Evolutionary conservation across 1,140 invertebrate species (phyloP).

Genomic region (Diprion similis): DNA sequence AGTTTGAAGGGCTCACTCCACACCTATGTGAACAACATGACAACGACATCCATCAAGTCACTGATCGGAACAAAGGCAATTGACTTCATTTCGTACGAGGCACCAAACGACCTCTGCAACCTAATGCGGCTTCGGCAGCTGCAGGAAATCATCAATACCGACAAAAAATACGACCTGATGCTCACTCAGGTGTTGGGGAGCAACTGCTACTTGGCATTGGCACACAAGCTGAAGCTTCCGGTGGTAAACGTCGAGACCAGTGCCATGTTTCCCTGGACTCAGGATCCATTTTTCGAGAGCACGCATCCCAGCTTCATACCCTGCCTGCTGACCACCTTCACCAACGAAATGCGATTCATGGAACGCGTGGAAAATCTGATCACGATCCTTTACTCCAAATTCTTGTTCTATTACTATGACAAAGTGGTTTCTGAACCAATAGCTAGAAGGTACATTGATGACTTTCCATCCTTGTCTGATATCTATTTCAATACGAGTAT

Average conservation of each 20-base stretch:
- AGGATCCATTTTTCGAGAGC: background rate
- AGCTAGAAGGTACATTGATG: constrained; percentile 59
- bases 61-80: background rate
- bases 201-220: background rate
- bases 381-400: constrained; percentile 12
- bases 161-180: background rate
- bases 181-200: background rate
- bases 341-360: constrained; percentile 36
- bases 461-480: constrained; percentile 66
- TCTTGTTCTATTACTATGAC: background rate
- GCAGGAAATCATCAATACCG: background rate
- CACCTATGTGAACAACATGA: background rate
- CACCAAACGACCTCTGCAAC: background rate
- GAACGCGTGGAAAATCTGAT: constrained; percentile 41
- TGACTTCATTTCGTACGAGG: background rate
- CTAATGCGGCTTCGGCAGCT: background rate
- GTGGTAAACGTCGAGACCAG: background rate
- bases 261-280: background rate
- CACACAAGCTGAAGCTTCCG: background rate
- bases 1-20: background rate
- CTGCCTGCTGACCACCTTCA: background rate
- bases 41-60: background rate
- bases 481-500: constrained; percentile 55
- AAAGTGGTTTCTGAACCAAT: background rate
- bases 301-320: background rate